Percentiles rank a stretch among this genome's conserved stretches.
Conservation (phyloP, 2,113 vertebrate genomes). For the Scatophagus argus region DNA sequence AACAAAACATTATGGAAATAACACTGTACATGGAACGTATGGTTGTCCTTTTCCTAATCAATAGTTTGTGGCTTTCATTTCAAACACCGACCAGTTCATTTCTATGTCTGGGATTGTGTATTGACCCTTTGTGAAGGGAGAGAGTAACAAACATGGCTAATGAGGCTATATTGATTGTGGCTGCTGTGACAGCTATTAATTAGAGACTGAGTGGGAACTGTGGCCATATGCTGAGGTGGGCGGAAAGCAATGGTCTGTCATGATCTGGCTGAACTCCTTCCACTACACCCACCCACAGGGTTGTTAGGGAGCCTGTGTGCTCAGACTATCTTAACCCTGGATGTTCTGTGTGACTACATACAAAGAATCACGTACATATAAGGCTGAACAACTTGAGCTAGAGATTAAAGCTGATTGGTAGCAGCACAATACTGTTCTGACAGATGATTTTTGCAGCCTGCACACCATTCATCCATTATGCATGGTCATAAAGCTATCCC, state of each 20-base stretch:
- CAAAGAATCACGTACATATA: background rate
- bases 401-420: constrained; percentile 60
- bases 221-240: constrained; percentile 64
- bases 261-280: constrained; percentile 42
- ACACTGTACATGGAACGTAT: constrained; percentile 45
- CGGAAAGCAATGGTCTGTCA: constrained; percentile 53
- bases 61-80: constrained; percentile 69
- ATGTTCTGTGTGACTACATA: background rate
- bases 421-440: constrained; percentile 63
- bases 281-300: constrained; percentile 15
- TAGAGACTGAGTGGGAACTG: constrained; percentile 69
- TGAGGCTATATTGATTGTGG: constrained; percentile 82
- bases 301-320: background rate
- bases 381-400: constrained; percentile 22
- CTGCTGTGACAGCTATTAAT: constrained; percentile 82
- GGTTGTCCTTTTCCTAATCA: constrained; percentile 45
- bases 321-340: background rate
- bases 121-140: constrained; percentile 59
- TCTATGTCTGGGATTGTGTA: constrained; percentile 63
- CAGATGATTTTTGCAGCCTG: constrained; percentile 70
- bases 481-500: constrained; percentile 80
- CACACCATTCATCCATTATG: constrained; percentile 81
- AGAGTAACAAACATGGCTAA: constrained; percentile 76
- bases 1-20: constrained; percentile 69
- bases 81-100: constrained; percentile 54